Evolutionary conservation across 2,113 vertebrate genomes (phyloP).

Genomic region (Stomatorhinus ivindoensis): DNA sequence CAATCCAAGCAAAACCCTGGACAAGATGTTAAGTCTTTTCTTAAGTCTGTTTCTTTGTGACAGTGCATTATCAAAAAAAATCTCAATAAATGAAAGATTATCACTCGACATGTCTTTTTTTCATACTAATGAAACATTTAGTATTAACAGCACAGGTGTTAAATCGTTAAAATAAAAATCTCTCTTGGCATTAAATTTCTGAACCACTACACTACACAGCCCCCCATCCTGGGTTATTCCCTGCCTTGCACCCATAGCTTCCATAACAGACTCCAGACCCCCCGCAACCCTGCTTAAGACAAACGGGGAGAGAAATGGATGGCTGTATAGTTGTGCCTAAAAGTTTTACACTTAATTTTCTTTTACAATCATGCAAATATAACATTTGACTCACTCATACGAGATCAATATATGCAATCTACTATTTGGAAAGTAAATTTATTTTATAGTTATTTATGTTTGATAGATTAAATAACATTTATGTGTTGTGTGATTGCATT

Average conservation of each 20-base stretch:
- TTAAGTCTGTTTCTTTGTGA: background rate
- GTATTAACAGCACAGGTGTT: background rate
- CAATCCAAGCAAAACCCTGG: background rate
- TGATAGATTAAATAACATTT: background rate
- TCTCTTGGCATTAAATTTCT: background rate
- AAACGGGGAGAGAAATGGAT: background rate
- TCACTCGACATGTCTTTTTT: background rate
- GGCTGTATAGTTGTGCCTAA: background rate
- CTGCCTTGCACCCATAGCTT: background rate
- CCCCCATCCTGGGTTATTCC: background rate
- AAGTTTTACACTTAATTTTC: background rate
- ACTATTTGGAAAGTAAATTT: background rate
- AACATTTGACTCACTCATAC: background rate
- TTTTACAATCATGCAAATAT: background rate
- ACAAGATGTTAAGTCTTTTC: background rate
- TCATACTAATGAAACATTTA: background rate
- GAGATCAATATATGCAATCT: background rate
- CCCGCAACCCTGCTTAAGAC: background rate
- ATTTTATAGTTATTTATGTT: background rate
- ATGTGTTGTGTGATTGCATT: background rate
- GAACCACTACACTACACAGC: background rate
- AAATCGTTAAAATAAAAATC: background rate
- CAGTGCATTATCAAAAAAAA: background rate
- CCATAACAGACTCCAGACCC: background rate
- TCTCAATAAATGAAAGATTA: background rate